Conservation (phyloP, 2,797 vertebrate species). For the Siniperca undulata region DNA sequence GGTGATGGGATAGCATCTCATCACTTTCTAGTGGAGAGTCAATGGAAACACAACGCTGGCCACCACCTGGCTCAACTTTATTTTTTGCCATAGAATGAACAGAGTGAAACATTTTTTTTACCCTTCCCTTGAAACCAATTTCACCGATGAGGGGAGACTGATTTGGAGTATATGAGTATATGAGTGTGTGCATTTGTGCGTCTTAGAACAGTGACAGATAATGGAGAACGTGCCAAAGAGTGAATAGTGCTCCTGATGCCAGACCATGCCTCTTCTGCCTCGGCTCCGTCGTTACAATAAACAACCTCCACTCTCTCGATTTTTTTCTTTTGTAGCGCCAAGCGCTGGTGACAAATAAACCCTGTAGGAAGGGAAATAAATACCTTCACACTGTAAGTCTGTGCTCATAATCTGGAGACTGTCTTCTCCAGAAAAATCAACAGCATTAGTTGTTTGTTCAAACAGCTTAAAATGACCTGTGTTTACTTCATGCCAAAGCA, state of each 20-base stretch:
- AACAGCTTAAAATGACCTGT: constrained; percentile 30
- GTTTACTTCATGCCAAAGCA: background rate
- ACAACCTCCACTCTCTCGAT: constrained; percentile 32
- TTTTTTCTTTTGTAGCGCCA: constrained; percentile 32
- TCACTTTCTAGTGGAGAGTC: constrained; percentile 39
- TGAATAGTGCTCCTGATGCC: constrained; percentile 52
- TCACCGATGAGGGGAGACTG: constrained; percentile 71
- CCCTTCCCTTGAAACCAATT: constrained; percentile 70
- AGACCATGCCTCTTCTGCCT: constrained; percentile 48
- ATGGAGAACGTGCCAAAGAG: constrained; percentile 57
- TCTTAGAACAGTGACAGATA: constrained; percentile 54
- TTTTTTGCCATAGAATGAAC: constrained; percentile 49
- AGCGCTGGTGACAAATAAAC: constrained; percentile 55
- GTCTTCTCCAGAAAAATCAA: constrained; percentile 35
- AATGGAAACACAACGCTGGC: constrained; percentile 43
- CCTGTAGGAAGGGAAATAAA: constrained; percentile 43
- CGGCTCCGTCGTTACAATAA: constrained; percentile 42
- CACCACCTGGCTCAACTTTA: constrained; percentile 40
- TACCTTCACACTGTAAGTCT: constrained; percentile 48
- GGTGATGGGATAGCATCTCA: constrained; percentile 51
- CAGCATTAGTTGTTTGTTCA: constrained; percentile 12
- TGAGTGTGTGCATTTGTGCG: constrained; percentile 28
- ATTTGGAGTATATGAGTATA: constrained; percentile 48
- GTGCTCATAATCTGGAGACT: constrained; percentile 50
- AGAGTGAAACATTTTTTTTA: constrained; percentile 30